Base-by-base conservation (phyloP, 2,888 invertebrate species). In the Nysson spinosus region DNA sequence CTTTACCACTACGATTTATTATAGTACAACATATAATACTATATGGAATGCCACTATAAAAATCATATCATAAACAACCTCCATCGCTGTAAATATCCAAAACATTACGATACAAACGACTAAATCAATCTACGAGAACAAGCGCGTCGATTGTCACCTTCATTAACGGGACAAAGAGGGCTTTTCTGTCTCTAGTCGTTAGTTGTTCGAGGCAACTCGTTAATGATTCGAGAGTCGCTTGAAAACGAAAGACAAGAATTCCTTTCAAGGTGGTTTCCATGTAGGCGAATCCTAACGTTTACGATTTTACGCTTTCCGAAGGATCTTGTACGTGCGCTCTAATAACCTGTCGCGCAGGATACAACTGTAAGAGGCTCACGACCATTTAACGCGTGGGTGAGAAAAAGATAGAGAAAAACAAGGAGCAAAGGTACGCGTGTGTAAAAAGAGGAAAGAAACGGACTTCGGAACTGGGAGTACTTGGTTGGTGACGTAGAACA, bases 261-360 rank as follows among this genome's bases (percentile, higher is more conserved):
- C 72, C 77, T 68, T 75, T 69, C 56, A 51, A 55, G 72, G 69
- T 56, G 40, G 40, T 60, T 28, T 19, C 55, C 61, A 66, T 73
- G 78, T 78, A 72, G 80, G 79, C 76, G 80, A 80, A 75, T 74
- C 75, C 64, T 65, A 63, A 73, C 68, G 67, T 66, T 70, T 69
- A 73, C 69, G 61, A 68, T 60, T 56, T 39, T 65, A 44, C 40
- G 30, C 9, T 43, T 47, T n/a, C n/a, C 63, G 61, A 66, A 37
- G 52, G 72, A 75, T 70, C 62, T 67, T 57, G 49, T 46, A 43
- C 62, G 65, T 50, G 47, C 65, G 66, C 73, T 78, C 79, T 79
- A 79, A 77, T 79, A 79, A 75, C 65, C 68, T 58, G 51, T 64
- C 58, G 43, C 49, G 40, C 35, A 26, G 60, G 7, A 39, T 56